Conservation (phyloP, 2,888 invertebrate species). For the Meta bourneti region DNA sequence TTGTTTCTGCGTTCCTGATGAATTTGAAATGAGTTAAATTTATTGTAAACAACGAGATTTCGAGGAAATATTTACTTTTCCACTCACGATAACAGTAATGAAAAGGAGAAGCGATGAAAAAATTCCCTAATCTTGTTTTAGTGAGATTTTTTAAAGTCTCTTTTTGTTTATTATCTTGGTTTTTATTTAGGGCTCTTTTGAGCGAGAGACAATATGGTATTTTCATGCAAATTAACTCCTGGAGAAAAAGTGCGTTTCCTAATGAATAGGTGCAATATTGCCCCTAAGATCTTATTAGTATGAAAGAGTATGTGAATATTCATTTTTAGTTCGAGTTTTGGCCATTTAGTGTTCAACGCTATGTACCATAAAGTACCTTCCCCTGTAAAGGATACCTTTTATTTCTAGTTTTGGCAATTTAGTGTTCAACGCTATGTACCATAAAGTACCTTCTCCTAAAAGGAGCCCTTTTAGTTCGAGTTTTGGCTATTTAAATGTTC, state of each 20-base stretch:
- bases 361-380: too few species aligned
- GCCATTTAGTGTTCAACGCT: too few species aligned
- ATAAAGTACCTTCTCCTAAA: too few species aligned
- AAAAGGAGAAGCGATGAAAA: slow-evolving; percentile 3
- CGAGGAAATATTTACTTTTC: slow-evolving; percentile 54
- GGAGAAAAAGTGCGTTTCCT: not conserved
- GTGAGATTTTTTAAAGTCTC: slow-evolving; percentile 34
- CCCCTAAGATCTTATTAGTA: not conserved
- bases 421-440: too few species aligned
- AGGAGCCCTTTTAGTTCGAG: too few species aligned
- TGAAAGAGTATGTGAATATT: not conserved
- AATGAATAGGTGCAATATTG: not conserved
- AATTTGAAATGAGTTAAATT: slow-evolving; percentile 63
- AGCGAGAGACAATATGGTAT: slow-evolving; percentile 11
- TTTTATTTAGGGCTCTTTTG: slow-evolving; percentile 27
- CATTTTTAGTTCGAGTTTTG: too few species aligned
- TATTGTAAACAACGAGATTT: slow-evolving; percentile 61
- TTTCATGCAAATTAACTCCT: slow-evolving; percentile 29
- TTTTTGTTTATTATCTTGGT: slow-evolving; percentile 2
- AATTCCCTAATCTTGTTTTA: slow-evolving; percentile 44
- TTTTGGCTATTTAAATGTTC: too few species aligned
- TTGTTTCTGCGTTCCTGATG: slow-evolving; percentile 42
- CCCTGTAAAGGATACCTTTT: too few species aligned
- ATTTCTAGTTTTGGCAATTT: too few species aligned
- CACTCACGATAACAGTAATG: slow-evolving; percentile 40